Conservation (phyloP, 2,113 vertebrate genomes). For the Myrmecobius fasciatus region DNA sequence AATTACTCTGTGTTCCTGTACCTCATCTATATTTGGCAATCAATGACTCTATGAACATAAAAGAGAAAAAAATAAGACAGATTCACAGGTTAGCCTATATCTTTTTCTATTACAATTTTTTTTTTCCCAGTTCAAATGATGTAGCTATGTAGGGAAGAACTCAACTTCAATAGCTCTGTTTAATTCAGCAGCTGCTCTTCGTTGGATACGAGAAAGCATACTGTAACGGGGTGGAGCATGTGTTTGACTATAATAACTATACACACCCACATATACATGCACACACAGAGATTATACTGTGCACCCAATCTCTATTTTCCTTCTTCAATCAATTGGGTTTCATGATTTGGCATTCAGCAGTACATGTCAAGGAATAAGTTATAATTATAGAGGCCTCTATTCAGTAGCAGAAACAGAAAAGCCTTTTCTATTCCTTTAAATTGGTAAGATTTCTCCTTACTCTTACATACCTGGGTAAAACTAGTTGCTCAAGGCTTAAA, state of each 20-base stretch:
- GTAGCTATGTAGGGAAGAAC: not conserved
- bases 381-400: slow-evolving; percentile 65
- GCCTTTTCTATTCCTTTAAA: slow-evolving; percentile 57
- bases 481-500: slow-evolving; percentile 51
- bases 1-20: not conserved
- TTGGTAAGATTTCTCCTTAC: slow-evolving; percentile 58
- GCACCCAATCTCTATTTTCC: slow-evolving; percentile 26
- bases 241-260: rapidly evolving
- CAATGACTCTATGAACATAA: not conserved
- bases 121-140: not conserved
- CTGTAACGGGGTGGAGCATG: rapidly evolving
- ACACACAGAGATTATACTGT: not conserved
- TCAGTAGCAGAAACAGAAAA: slow-evolving; percentile 56
- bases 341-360: slow-evolving; percentile 39
- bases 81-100: not conserved
- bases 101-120: not conserved
- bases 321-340: slow-evolving; percentile 50
- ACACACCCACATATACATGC: not conserved
- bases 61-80: not conserved
- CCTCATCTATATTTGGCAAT: not conserved
- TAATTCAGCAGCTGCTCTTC: not conserved
- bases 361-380: slow-evolving; percentile 34
- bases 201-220: slow-evolving; percentile 34
- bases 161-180: slow-evolving; percentile 40
- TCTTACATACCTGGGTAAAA: slow-evolving; percentile 65